Evolutionary conservation across 2,888 invertebrate species (phyloP), one percentile per base, ranked within the genome.

Genomic region (Arctia plantaginis): DNA sequence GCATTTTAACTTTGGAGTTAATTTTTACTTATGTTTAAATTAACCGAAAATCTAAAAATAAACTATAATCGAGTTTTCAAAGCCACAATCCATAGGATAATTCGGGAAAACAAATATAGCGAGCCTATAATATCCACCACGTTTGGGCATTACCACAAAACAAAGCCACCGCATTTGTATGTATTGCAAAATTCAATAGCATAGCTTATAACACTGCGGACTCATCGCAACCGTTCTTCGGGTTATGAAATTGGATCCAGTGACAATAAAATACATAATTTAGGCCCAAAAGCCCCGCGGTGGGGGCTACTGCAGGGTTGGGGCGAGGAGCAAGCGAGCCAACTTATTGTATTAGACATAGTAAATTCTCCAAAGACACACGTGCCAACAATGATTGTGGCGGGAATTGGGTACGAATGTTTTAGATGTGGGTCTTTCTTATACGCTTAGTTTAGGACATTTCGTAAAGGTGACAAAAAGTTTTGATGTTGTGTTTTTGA

Each of bases 221-320:
- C 90, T 89, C 88, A 90, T 90, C 90, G 88, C 89, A 59, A 78
- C 88, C 90, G 87, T 89, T 90, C 90, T 88, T 89, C 89, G 90
- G 91, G 91, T 91, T 93, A 93, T 93, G 93, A 93, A 92, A 93
- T 93, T 92, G 92, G 93, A 90, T 90, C 88, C 87, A 88, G 89
- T 86, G 91, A 92, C 93, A 93, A 90, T 93, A 93, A 93, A 93
- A 92, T 93, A 93, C 90, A 93, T 93, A 93, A 93, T 93, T 93
- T 93, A 93, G 87, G 87, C 88, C 83, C 86, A 59, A 59, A 82
- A 83, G 82, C 88, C 86, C 85, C 82, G 82, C 80, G 55, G 75
- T 77, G 55, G 77, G 80, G 79, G 77, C 82, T 80, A 69, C 33
- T 47, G 44, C 59, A 30, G 77, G 78, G 83, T 79, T 73, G 77